phyloP scores from a whole-genome alignment of 2,797 vertebrate species.

The Phoeniculus purpureus region DNA sequence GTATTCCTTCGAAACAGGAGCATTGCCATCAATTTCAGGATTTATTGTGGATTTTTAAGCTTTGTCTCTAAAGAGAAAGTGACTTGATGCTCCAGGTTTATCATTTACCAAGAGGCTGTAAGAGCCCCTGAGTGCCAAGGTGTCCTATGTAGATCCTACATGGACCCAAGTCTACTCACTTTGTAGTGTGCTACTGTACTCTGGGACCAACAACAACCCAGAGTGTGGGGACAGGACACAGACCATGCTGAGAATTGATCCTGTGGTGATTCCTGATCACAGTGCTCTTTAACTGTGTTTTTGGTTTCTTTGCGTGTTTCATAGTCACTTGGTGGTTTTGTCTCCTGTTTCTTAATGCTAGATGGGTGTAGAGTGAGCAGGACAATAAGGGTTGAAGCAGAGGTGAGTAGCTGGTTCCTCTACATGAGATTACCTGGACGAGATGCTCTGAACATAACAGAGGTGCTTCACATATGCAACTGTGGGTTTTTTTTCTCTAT shows the following conservation, averaged over 20 bases:
- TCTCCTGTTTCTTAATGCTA: not conserved
- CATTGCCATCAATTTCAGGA: not conserved
- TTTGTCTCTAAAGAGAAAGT: not conserved
- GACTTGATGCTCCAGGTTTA: not conserved
- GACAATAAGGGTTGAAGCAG: not conserved
- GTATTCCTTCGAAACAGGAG: not conserved
- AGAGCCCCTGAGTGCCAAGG: not conserved
- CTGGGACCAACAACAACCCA: not conserved
- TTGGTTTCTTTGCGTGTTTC: not conserved
- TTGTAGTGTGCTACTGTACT: not conserved
- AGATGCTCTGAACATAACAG: not conserved
- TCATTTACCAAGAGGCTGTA: not conserved
- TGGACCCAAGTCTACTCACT: not conserved
- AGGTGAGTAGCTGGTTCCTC: not conserved
- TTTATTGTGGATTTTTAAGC: not conserved
- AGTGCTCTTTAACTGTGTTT: not conserved
- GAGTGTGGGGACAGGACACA: not conserved
- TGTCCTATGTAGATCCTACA: not conserved
- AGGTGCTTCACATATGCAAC: not conserved
- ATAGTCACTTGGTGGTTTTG: not conserved
- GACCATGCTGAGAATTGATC: not conserved
- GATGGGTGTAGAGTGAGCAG: not conserved
- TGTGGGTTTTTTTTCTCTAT: not conserved
- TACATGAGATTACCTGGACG: not conserved
- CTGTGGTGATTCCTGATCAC: not conserved